A percentile compares a stretch with the other conserved stretches of the same genome.
Conservation (phyloP, 2,888 invertebrate species). For the Hirtodrosophila trivittata region DNA sequence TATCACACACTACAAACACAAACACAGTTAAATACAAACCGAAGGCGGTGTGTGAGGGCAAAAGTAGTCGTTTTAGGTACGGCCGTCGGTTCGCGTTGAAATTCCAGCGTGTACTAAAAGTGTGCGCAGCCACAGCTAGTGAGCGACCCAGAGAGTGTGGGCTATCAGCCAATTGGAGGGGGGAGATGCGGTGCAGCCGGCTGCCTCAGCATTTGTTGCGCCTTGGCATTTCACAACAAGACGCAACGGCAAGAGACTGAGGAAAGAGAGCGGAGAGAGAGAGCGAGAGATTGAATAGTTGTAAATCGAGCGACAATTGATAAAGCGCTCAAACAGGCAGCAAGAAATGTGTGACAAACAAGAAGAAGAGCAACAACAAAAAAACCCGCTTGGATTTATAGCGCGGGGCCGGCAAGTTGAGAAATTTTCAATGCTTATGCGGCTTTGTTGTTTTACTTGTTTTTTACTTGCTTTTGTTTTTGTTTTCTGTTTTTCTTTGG, state of each 20-base stretch:
- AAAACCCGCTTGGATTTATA: conserved; percentile 38
- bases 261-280: background rate
- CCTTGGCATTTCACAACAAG: conserved; percentile 12
- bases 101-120: conserved; percentile 69
- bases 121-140: conserved; percentile 29
- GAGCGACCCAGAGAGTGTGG: conserved; percentile 50
- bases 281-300: conserved; percentile 35
- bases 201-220: conserved; percentile 51
- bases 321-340: conserved; percentile 31
- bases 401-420: conserved; percentile 35
- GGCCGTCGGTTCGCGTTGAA: conserved; percentile 65
- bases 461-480: conserved; percentile 46
- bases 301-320: conserved; percentile 45
- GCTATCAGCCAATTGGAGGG: conserved; percentile 9
- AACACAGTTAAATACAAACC: conserved; percentile 9
- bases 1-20: conserved; percentile 14
- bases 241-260: conserved; percentile 1
- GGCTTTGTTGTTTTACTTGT: conserved; percentile 28
- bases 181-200: conserved; percentile 13
- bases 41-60: conserved; percentile 12
- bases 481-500: conserved; percentile 22
- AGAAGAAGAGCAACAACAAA: conserved; percentile 8
- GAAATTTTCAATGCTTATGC: conserved; percentile 44
- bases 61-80: conserved; percentile 29
- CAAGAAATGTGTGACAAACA: conserved; percentile 32